A percentile compares a stretch with the other conserved stretches of the same genome.
phyloP scores from a whole-genome alignment of 1,140 invertebrate genomes.

The Phenacoccus solenopsis region DNA sequence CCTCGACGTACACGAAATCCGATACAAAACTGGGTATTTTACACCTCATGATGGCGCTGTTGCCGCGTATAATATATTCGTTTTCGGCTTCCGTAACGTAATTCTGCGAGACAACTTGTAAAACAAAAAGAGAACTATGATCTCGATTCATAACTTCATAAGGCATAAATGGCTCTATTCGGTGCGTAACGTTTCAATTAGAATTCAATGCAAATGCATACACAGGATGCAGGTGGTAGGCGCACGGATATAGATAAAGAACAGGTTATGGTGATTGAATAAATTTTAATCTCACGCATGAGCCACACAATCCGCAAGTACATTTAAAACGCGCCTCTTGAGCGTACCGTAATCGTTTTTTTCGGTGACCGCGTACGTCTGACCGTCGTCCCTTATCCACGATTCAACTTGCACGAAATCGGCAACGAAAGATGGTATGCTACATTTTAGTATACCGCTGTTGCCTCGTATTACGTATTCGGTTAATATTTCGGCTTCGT shows the following conservation, averaged over 20 bases:
- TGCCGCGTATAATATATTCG: slow-evolving; percentile 73
- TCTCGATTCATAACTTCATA: background rate
- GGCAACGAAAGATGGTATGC: slow-evolving; percentile 80
- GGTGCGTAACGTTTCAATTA: background rate
- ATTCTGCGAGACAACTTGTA: slow-evolving; percentile 61
- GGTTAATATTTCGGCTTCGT: slow-evolving; percentile 81
- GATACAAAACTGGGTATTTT: slow-evolving; percentile 75
- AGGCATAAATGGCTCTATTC: too few species aligned
- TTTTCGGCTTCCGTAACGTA: slow-evolving; percentile 72
- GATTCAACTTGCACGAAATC: slow-evolving; percentile 81
- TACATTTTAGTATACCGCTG: slow-evolving; percentile 82
- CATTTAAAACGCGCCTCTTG: too few species aligned
- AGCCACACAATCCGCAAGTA: background rate
- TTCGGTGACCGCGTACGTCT: slow-evolving; percentile 27
- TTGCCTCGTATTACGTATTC: slow-evolving; percentile 87
- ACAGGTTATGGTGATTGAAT: background rate
- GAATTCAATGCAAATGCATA: background rate
- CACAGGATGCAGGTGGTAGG: background rate
- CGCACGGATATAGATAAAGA: background rate
- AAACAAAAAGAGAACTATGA: background rate
- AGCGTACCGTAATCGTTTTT: slow-evolving; percentile 6
- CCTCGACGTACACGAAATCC: slow-evolving; percentile 68
- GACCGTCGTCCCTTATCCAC: slow-evolving; percentile 72
- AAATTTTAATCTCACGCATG: background rate
- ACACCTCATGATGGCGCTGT: slow-evolving; percentile 75